Evolutionary conservation across 1,140 invertebrate genomes (phyloP).

Genomic region (Reticulitermes speratus): DNA sequence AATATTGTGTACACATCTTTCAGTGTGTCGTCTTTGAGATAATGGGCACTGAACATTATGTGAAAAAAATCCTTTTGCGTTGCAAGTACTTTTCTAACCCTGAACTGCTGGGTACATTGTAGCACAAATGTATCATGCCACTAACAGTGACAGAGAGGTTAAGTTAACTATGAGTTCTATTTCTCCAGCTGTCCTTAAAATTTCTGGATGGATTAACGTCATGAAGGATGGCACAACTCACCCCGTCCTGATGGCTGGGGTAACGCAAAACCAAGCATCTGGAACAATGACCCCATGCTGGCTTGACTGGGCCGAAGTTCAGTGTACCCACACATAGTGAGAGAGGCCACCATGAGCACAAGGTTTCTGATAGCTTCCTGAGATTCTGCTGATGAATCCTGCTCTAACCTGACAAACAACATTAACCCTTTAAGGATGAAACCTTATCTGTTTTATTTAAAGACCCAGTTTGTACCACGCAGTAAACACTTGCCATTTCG

Average conservation of each 20-base stretch:
- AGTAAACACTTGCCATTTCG: no score
- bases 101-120: no score
- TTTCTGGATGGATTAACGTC: not conserved
- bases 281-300: slow-evolving; percentile 85
- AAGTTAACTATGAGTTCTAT: no score
- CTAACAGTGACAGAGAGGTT: no score
- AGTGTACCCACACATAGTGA: slow-evolving; percentile 90
- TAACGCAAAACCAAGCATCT: slow-evolving; percentile 88
- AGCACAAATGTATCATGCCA: no score
- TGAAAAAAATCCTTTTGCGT: no score
- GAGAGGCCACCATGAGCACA: slow-evolving; percentile 87
- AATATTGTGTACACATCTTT: no score
- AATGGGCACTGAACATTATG: no score
- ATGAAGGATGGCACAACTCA: slow-evolving; percentile 43
- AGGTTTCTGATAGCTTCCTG: slow-evolving; percentile 89
- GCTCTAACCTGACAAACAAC: slow-evolving; percentile 63
- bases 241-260: slow-evolving; percentile 88
- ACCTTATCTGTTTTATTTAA: no score
- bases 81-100: no score
- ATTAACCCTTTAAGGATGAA: not conserved
- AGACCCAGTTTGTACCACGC: no score
- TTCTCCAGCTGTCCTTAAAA: not conserved
- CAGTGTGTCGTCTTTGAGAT: no score
- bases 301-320: slow-evolving; percentile 83
- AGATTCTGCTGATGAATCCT: slow-evolving; percentile 73